phyloP scores from a whole-genome alignment of 2,113 vertebrate species.

The Prolemur simus region DNA sequence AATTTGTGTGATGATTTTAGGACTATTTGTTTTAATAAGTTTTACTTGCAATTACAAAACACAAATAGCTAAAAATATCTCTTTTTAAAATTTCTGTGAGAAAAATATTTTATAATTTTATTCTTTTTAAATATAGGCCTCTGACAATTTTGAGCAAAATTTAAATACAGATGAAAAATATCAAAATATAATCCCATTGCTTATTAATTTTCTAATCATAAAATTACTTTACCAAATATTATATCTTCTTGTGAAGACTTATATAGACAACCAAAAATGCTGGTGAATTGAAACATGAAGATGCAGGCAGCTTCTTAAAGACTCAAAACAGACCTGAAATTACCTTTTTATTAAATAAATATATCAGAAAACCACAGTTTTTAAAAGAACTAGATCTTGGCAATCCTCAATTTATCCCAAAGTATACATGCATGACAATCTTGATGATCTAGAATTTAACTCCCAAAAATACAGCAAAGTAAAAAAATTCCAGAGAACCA shows the following conservation, averaged over 20 bases:
- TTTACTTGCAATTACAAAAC: neutral
- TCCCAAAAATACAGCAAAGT: neutral
- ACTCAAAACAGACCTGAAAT: constrained; percentile 26
- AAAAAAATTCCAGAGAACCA: neutral
- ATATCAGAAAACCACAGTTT: neutral
- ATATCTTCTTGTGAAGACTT: constrained; percentile 33
- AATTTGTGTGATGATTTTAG: neutral
- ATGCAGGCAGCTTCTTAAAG: neutral
- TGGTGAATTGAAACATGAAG: neutral
- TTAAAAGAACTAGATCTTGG: constrained; percentile 13
- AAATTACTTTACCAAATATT: constrained; percentile 24
- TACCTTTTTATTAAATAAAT: neutral
- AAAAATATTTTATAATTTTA: constrained; percentile 23
- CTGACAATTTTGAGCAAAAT: constrained; percentile 30
- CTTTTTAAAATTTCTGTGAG: neutral
- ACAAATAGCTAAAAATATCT: neutral
- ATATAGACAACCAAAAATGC: neutral
- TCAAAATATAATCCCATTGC: neutral
- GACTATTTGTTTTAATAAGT: neutral
- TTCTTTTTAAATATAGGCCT: neutral
- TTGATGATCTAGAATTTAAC: constrained; percentile 37
- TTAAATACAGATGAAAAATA: neutral
- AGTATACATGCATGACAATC: neutral
- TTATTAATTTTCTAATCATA: constrained; percentile 47
- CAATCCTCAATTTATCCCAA: neutral